These are phyloP conservation scores for Drosophila nigromelanica DNA, from an alignment of 1,140 invertebrate genomes.

Conservation along the genomic window DNA sequence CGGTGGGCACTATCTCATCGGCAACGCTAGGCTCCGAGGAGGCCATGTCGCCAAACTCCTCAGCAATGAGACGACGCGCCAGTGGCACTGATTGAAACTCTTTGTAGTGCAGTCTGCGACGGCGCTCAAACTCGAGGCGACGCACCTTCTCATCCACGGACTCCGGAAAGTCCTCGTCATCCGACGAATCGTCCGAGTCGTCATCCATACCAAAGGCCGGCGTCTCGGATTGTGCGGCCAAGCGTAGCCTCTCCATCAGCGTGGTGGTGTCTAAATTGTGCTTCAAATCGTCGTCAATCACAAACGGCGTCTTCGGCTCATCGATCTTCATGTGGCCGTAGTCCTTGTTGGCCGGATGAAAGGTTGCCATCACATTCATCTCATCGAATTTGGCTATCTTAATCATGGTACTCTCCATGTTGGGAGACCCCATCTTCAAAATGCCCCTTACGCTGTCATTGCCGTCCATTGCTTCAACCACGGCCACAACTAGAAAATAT, in stretches of 20 bases:
- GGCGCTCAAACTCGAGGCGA: constrained; percentile 58
- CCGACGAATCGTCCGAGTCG: constrained; percentile 65
- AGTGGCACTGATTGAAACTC: constrained; percentile 56
- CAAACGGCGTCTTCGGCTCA: constrained; percentile 97
- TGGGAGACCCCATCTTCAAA: constrained; percentile 20
- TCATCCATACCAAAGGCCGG: constrained; percentile 62
- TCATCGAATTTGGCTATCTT: constrained; percentile 72
- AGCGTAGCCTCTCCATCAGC: constrained; percentile 87
- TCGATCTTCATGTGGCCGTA: constrained; percentile 99
- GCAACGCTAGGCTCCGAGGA: constrained; percentile 10
- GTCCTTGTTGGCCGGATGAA: constrained; percentile 86
- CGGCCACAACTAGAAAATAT: not conserved
- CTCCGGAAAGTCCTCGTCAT: constrained; percentile 65
- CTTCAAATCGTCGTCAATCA: constrained; percentile 86
- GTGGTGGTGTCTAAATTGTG: constrained; percentile 90
- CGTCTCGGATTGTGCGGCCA: constrained; percentile 46
- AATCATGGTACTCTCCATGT: not conserved
- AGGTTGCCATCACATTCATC: constrained; percentile 63
- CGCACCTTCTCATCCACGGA: constrained; percentile 58
- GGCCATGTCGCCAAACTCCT: constrained; percentile 44
- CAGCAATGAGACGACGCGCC: constrained; percentile 56
- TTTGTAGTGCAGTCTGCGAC: constrained; percentile 64
- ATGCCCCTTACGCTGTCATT: constrained; percentile 37
- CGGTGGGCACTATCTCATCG: not conserved
- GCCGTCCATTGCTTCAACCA: constrained; percentile 3